Conservation (phyloP, 1,140 invertebrate species). For the Lethocerus indicus region DNA sequence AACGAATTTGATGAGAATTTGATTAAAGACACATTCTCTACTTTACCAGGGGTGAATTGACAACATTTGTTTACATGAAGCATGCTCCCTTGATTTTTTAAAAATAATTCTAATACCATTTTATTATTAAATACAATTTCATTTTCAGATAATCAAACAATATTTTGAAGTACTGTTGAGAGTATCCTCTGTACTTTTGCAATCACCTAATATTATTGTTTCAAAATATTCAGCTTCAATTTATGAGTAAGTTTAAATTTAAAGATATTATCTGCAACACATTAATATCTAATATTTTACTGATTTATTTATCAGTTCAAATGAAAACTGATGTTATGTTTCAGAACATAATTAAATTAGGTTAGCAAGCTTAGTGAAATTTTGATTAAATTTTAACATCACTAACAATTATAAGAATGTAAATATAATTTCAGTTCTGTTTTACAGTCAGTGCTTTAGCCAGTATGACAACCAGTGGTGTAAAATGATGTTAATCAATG, state of each 20-base stretch:
- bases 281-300: not conserved
- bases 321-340: too few relatives aligned
- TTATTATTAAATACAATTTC: too few relatives aligned
- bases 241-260: conserved; percentile 15
- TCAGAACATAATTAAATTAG: too few relatives aligned
- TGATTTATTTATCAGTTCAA: not conserved
- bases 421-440: not conserved
- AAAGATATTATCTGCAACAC: not conserved
- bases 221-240: conserved; percentile 16
- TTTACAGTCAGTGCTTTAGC: conserved; percentile 16
- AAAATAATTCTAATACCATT: too few relatives aligned
- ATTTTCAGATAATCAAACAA: conserved; percentile 17
- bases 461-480: conserved; percentile 15
- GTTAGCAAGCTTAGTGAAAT: too few relatives aligned
- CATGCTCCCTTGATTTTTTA: too few relatives aligned
- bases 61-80: too few relatives aligned
- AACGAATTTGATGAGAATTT: conserved; percentile 13
- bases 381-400: too few relatives aligned
- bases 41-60: conserved; percentile 8
- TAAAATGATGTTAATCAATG: conserved; percentile 16
- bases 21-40: conserved; percentile 15
- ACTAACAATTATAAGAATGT: too few relatives aligned
- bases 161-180: conserved; percentile 17
- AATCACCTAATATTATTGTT: conserved; percentile 15
- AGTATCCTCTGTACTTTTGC: conserved; percentile 16